Percentiles rank a stretch among this genome's conserved stretches.
Conservation (phyloP, 2,888 invertebrate species). For the Eulithis prunata region DNA sequence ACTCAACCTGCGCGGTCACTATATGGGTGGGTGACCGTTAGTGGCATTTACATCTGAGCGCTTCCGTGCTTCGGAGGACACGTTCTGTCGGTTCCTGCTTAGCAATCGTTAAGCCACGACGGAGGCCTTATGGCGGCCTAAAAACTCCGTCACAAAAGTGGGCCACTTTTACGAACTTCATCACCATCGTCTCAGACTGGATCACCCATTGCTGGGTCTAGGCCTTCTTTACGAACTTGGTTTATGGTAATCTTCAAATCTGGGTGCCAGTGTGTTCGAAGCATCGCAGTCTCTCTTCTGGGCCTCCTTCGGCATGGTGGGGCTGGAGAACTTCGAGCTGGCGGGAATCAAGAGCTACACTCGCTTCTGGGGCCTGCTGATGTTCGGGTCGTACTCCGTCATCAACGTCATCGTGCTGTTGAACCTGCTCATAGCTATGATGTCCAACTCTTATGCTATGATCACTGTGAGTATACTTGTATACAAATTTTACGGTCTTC, state of each 20-base stretch:
- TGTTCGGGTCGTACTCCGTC: slow-evolving; percentile 98
- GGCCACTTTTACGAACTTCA: not conserved
- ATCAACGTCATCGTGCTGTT: slow-evolving; percentile 97
- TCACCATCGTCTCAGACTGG: too few relatives aligned
- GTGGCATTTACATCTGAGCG: too few relatives aligned
- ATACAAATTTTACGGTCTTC: too few relatives aligned
- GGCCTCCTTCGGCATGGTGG: slow-evolving; percentile 97
- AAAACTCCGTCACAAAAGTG: too few relatives aligned
- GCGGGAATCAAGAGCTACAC: slow-evolving; percentile 95
- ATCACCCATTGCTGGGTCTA: too few relatives aligned
- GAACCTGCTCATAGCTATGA: slow-evolving; percentile 98
- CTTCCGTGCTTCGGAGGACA: too few relatives aligned
- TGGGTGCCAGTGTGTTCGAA: slow-evolving; percentile 73
- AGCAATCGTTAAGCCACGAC: too few relatives aligned
- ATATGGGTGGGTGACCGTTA: too few relatives aligned
- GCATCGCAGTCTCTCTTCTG: slow-evolving; percentile 97
- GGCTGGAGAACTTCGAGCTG: slow-evolving; percentile 94
- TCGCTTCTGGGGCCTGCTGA: slow-evolving; percentile 96
- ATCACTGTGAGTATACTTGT: slow-evolving; percentile 91
- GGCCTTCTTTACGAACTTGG: not conserved
- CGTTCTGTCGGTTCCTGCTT: too few relatives aligned
- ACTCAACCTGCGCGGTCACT: too few relatives aligned
- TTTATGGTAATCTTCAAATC: not conserved
- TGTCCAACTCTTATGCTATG: slow-evolving; percentile 97
- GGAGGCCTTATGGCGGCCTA: too few relatives aligned